Evolutionary conservation across 2,888 invertebrate species (phyloP), one percentile per base, ranked within the genome.

Genomic region (Cerceris rybyensis): DNA sequence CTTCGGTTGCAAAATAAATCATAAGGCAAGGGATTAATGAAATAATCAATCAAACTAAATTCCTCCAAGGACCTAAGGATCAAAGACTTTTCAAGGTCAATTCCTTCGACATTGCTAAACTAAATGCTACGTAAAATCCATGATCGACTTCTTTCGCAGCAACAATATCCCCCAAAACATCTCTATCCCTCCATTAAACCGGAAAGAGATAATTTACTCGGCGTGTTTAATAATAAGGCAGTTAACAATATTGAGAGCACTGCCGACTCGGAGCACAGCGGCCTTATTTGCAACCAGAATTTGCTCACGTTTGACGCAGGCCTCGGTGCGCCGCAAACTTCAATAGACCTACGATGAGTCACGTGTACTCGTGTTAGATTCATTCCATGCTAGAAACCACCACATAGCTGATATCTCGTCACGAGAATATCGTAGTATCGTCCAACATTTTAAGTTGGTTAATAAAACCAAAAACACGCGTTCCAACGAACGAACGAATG

Each of bases 281-380:
- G 71, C 70, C 73, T 82, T 81, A 81, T 81, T 78, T 55, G 58
- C 68, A 28, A 70, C 78, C 61, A 55, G 42, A 65, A 73, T 67
- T 74, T 46, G 43, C 60, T 41, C 52, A 11, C 60, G 42, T n/a
- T 54, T 67, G 49, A 43, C 7, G 14, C 58, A 41, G 17, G 54
- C 54, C 54, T 6, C 13, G 6, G 7, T 55, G 11, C 54, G 17
- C 16, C 17, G 13, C 17, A 17, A 55, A 55, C 1, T 16, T 55
- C 17, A 55, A 55, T 58, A 39, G 14, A 17, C 57, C 57, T 57
- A 17, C 41, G 46, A 14, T 46, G n/a, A 28, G 61, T 16, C 43
- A 49, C 61, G 16, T 14, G 46, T 7, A 58, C 28, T 28, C 28
- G 28, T 28, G 28, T 28, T 28, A 28, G 28, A 28, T 28, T 28